Evolutionary conservation across 2,888 invertebrate genomes (phyloP).

Genomic region (Idaea dimidiata): DNA sequence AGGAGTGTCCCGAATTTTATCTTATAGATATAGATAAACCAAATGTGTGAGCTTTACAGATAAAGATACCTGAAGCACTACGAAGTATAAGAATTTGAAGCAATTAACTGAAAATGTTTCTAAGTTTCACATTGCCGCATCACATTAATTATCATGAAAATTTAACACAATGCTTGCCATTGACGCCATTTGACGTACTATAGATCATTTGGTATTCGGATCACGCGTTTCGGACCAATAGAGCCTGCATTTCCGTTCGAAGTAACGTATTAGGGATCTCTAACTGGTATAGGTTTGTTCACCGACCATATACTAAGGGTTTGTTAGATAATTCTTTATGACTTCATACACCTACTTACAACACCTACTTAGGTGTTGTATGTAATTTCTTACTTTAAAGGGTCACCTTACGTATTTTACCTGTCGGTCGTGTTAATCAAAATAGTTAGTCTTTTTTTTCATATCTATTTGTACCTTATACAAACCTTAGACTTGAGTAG

Average conservation of each 20-base stretch:
- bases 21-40: not conserved
- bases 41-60: constrained; percentile 3
- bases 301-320: too few species aligned
- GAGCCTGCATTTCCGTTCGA: constrained; percentile 66
- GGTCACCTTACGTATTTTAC: too few species aligned
- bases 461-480: not conserved
- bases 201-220: constrained; percentile 52
- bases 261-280: constrained; percentile 46
- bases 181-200: constrained; percentile 60
- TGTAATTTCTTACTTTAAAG: too few species aligned
- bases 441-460: not conserved
- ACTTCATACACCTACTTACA: too few species aligned
- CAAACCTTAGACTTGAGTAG: not conserved
- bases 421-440: too few species aligned
- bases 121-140: constrained; percentile 22
- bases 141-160: constrained; percentile 19
- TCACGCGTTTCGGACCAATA: constrained; percentile 54
- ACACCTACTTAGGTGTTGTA: too few species aligned
- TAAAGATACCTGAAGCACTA: not conserved
- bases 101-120: not conserved
- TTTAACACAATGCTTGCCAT: constrained; percentile 31
- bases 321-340: constrained; percentile 61
- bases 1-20: not conserved
- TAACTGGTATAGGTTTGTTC: too few species aligned
- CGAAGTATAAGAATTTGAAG: not conserved